These are phyloP conservation scores for Leucania comma DNA, from an alignment of 2,888 invertebrate species.

Conservation along the genomic window DNA sequence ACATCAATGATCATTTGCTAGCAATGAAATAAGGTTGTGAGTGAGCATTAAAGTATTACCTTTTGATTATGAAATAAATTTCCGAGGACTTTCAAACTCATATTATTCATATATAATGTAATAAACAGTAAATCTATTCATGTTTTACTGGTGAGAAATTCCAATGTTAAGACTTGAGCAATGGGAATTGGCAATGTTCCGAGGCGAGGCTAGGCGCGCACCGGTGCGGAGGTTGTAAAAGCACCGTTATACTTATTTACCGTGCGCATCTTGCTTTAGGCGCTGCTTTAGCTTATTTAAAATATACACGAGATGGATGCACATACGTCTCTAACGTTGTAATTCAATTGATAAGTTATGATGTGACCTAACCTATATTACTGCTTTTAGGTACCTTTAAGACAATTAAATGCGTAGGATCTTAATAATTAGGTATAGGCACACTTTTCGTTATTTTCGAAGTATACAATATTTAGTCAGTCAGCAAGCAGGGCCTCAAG, in stretches of 20 bases:
- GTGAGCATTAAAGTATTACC: constrained; percentile 50
- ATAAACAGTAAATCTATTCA: constrained; percentile 84
- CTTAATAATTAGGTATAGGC: neutral
- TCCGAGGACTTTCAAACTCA: constrained; percentile 53
- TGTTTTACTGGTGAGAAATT: constrained; percentile 87
- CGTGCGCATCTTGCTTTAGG: constrained; percentile 88
- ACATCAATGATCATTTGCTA: constrained; percentile 34
- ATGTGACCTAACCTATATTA: constrained; percentile 5
- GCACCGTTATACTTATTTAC: constrained; percentile 89
- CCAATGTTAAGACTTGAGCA: constrained; percentile 86
- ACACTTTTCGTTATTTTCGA: constrained; percentile 2
- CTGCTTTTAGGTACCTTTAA: neutral
- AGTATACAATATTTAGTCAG: neutral
- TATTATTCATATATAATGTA: constrained; percentile 70
- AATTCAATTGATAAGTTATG: constrained; percentile 25
- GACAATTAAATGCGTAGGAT: neutral
- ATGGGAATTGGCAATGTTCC: constrained; percentile 90
- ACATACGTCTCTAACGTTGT: constrained; percentile 31
- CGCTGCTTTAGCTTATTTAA: constrained; percentile 83
- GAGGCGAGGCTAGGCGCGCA: constrained; percentile 82
- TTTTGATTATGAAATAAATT: constrained; percentile 63
- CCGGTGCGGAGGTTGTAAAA: constrained; percentile 87
- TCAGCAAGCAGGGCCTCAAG: neutral
- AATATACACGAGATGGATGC: constrained; percentile 64
- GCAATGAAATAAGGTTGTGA: constrained; percentile 73